phyloP scores from a whole-genome alignment of 2,113 vertebrate genomes.

The Ameiurus melas region DNA sequence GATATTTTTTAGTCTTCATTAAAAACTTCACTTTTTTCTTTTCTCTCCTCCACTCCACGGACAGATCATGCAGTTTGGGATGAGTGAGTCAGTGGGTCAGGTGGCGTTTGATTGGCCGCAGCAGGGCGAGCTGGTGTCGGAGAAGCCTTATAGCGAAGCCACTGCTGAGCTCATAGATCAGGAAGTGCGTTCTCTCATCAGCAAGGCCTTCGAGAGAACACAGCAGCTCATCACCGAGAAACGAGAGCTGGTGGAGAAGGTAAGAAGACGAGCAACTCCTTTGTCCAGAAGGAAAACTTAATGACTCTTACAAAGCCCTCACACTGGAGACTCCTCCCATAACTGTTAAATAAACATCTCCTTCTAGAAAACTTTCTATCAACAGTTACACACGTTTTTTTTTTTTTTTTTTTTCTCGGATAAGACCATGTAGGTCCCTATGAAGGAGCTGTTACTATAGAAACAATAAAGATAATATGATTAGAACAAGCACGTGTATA shows the following conservation, averaged over 20 bases:
- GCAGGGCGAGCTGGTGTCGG: slow-evolving; percentile 57
- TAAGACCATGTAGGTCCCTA: no score
- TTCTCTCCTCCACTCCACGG: neutral
- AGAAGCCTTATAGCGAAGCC: slow-evolving; percentile 69
- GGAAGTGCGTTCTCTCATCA: slow-evolving; percentile 65
- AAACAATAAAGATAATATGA: no score
- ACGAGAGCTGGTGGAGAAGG: slow-evolving; percentile 65
- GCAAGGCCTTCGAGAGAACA: slow-evolving; percentile 64
- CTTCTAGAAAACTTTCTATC: neutral
- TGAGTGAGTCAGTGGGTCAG: slow-evolving; percentile 71
- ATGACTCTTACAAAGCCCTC: no score
- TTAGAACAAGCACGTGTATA: no score
- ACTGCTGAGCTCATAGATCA: slow-evolving; percentile 74
- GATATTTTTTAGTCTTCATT: neutral
- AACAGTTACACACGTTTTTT: no score
- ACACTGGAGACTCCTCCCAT: no score
- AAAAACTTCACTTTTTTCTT: neutral
- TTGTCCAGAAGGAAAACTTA: no score
- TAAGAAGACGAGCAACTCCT: slow-evolving; percentile 1
- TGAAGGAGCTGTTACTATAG: no score
- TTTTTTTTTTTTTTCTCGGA: no score
- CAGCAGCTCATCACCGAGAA: slow-evolving; percentile 63
- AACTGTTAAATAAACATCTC: neutral
- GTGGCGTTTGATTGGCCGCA: slow-evolving; percentile 65
- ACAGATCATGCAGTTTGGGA: slow-evolving; percentile 71